Base-by-base conservation (phyloP, 2,113 vertebrate genomes). In the Dunckerocampus dactyliophorus region DNA sequence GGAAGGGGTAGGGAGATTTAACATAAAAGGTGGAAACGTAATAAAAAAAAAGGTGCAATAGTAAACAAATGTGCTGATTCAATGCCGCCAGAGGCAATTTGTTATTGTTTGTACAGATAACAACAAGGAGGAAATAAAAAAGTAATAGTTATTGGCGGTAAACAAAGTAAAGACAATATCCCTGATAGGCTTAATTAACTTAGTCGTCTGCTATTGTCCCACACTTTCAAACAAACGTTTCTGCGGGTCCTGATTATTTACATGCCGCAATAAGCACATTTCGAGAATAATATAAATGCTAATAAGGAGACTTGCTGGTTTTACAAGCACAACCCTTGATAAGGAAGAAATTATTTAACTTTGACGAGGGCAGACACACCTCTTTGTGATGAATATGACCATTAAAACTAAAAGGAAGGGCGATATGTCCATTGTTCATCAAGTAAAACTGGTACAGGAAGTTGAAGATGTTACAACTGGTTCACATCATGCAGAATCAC, bases 21-120 rank as follows among this genome's bases (percentile, higher is more conserved):
- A 70, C 19, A 77, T 61, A 20, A 65, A 52, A 62, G 48, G 56
- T 72, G 55, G 47, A 6, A 71, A 62, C 22, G 45, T 37, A 63
- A 65, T 52, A 34, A 66, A 8, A 28, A 70, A 37, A 71, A 55
- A 1, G 12, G 9, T 51, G 59, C 17, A 58, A 68, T 46, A 60
- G 57, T 49, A 39, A 71, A 49, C 1, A 57, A 49, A 46, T 42
- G 11, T 43, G 31, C 16, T 16, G 48, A 45, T 37, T 63, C 37
- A 62, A 59, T 42, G 21, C 49, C 62, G 11, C 46, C 34, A 57
- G 31, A 16, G 68, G 31, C 31, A 46, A 63, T 67, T 59, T 61
- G 28, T 43, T 43, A 43, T 14, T 59, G 39, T 8, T 34, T 34
- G 58, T 42, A 43, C 42, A 62, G 31, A 19, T 2, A 59, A 46